Conservation (phyloP, 2,797 vertebrate species). For the Cossypha polioptera region DNA sequence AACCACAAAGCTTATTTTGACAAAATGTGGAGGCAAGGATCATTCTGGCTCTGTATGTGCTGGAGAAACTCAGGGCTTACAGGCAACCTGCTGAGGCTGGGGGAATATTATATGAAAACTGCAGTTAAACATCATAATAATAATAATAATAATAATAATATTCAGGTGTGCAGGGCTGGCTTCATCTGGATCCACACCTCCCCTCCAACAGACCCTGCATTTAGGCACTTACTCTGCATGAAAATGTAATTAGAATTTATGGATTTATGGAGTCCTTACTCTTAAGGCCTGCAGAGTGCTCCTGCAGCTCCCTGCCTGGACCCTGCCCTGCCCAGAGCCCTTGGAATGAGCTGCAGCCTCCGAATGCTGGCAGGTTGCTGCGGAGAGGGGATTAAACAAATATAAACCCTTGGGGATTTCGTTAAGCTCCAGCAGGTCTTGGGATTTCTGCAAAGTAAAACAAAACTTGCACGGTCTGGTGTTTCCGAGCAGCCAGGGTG, state of each 20-base stretch:
- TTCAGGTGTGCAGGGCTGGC: neutral
- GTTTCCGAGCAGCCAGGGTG: neutral
- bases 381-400: neutral
- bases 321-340: neutral
- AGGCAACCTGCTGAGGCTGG: neutral
- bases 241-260: neutral
- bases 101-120: neutral
- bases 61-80: neutral
- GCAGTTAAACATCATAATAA: neutral
- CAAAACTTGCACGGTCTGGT: neutral
- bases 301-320: neutral
- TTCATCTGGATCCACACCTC: neutral
- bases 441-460: neutral
- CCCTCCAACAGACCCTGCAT: neutral
- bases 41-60: neutral
- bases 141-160: neutral
- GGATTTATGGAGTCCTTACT: accelerated
- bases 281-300: neutral
- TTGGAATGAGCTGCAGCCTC: neutral
- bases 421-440: neutral
- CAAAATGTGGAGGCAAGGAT: neutral
- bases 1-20: constrained; percentile 7
- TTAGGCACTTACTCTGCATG: neutral
- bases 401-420: neutral
- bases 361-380: neutral